These are phyloP conservation scores for Corvus cornix DNA, from an alignment of 2,113 vertebrate genomes.

Conservation along the genomic window DNA sequence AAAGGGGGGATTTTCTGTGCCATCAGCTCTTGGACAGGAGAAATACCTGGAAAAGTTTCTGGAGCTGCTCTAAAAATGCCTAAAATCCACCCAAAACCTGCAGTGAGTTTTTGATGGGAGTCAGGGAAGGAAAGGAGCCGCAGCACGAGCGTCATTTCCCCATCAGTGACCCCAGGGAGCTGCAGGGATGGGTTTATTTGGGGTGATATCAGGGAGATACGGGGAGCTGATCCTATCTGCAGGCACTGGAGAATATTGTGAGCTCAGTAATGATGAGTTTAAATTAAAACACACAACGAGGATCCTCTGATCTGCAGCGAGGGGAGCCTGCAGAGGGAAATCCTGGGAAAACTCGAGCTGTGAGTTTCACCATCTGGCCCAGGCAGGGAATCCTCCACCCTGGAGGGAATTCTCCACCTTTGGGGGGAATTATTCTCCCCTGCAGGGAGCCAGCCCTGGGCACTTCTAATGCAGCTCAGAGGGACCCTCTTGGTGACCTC, in stretches of 20 bases:
- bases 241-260: neutral
- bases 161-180: neutral
- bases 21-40: neutral
- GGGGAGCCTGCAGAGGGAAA: neutral
- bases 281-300: neutral
- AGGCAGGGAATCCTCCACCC: neutral
- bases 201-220: neutral
- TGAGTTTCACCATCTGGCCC: neutral
- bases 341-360: neutral
- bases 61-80: neutral
- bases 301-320: neutral
- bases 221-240: neutral
- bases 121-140: neutral
- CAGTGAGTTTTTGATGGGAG: neutral
- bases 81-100: neutral
- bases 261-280: neutral
- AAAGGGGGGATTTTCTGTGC: neutral
- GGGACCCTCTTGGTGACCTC: neutral
- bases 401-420: neutral
- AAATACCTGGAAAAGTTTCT: neutral
- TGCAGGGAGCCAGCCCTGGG: neutral
- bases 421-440: neutral
- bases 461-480: neutral
- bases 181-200: neutral
- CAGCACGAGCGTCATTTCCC: neutral